These are phyloP conservation scores for Eriocheir sinensis DNA, from an alignment of 1,140 invertebrate species.

Conservation along the genomic window DNA sequence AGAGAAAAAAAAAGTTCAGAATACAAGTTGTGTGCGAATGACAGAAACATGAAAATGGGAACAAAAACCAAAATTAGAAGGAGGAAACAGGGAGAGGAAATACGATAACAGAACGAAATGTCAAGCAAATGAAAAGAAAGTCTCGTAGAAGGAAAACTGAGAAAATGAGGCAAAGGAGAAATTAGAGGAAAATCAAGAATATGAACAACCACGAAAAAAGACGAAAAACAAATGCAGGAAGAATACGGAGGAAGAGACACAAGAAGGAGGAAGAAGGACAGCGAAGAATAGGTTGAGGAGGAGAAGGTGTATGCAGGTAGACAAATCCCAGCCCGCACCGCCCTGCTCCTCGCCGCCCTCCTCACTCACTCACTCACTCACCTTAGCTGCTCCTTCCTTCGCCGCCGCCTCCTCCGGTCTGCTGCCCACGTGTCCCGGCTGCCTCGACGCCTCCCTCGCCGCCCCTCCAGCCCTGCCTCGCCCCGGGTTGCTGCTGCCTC, in stretches of 20 bases:
- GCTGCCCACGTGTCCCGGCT: slow-evolving; percentile 8
- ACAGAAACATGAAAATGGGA: too few species aligned
- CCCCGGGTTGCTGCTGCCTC: not conserved
- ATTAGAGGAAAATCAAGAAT: not conserved
- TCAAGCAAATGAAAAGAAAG: too few species aligned
- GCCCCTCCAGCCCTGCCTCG: not conserved
- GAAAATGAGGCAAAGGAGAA: not conserved
- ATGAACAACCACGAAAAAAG: too few species aligned
- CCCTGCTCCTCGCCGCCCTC: not conserved
- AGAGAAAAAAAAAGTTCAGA: too few species aligned
- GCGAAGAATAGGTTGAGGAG: not conserved
- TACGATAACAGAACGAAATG: too few species aligned
- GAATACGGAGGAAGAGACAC: not conserved
- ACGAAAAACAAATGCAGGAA: not conserved
- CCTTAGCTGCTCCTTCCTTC: slow-evolving; percentile 5
- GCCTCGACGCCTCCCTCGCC: not conserved
- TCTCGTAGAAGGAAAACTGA: not conserved
- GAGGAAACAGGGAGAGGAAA: not conserved
- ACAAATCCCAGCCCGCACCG: not conserved
- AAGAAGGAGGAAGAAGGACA: not conserved
- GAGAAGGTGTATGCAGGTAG: not conserved
- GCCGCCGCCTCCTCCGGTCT: slow-evolving; percentile 6
- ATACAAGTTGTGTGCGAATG: too few species aligned
- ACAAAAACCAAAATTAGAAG: not conserved
- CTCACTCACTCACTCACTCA: slow-evolving; percentile 20